phyloP scores from a whole-genome alignment of 1,140 invertebrate genomes.

The Physella acuta region DNA sequence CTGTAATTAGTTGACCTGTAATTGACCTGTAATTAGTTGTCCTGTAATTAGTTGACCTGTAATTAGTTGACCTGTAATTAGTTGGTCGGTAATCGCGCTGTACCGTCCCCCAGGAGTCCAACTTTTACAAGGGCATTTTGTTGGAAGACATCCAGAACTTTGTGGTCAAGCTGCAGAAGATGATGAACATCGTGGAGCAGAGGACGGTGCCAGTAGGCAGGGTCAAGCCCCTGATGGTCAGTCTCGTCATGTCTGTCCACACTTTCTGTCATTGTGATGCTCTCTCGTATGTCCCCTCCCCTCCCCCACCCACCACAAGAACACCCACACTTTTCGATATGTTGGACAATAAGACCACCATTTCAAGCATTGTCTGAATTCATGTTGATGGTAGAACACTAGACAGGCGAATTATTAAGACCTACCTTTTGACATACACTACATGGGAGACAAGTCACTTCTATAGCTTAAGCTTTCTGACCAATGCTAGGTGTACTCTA shows the following conservation, averaged over 20 bases:
- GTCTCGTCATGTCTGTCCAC: not conserved
- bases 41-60: no score
- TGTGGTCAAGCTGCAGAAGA: slow-evolving; percentile 5
- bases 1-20: no score
- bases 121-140: slow-evolving; percentile 11
- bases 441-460: no score
- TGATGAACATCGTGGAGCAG: not conserved
- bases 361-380: not conserved
- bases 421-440: not conserved
- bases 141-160: slow-evolving; percentile 6
- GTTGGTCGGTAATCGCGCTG: no score
- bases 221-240: slow-evolving; percentile 17
- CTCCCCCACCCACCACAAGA: not conserved
- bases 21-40: no score
- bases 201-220: slow-evolving; percentile 8
- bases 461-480: no score
- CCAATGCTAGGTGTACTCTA: no score
- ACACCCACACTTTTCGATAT: not conserved
- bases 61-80: no score
- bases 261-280: not conserved
- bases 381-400: not conserved
- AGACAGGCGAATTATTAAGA: not conserved
- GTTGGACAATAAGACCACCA: not conserved
- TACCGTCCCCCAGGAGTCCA: no score
- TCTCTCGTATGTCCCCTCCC: not conserved